Evolutionary conservation across 2,888 invertebrate species (phyloP), one percentile per base, ranked within the genome.

Genomic region (Dromius quadrimaculatus): DNA sequence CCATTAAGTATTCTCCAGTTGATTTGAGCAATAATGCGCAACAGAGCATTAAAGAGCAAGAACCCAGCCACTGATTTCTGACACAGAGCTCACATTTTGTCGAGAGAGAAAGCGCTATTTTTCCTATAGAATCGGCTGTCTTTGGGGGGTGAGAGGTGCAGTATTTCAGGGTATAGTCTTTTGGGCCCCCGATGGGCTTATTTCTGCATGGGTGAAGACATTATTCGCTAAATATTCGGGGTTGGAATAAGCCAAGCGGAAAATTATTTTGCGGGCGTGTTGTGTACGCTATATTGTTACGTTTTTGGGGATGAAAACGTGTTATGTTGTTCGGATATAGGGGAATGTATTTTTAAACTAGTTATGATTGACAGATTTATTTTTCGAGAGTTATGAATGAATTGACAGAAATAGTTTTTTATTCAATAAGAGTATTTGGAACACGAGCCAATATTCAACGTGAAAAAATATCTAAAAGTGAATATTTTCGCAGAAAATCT

Each of bases 261-360:
- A 81, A 81, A 82, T 82, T 79, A 81, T 81, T 81, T 82, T 81
- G 80, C 81, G 80, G 80, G 80, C 80, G 80, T 79, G 78, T 75
- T 74, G 74, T 78, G 75, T 77, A 75, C 74, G 76, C 77, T 77
- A 78, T 79, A 80, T 80, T 80, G 80, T 80, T 80, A 77, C 77
- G 75, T 73, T 72, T 72, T 72, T 68, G 62, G 73, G 45, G 68
- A 32, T 45, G 50, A 32, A 20, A 59, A 43, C 22, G 61, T 38
- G 61, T 62, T 61, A 61, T 59, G 38, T 38, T 38, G 38, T 38
- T 4, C 13, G 3, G 38, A n/a, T 17, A n/a, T 8, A 1, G n/a
- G 36, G 36, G 59, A 36, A 59, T 59, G 36, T 59, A 36, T 59
- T 59, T 34, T 59, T 36, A 59, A 59, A 59, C 36, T 59, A 59